Evolutionary conservation across 1,140 invertebrate genomes (phyloP), one percentile per base, ranked within the genome.

Genomic region (Eriosoma lanigerum): DNA sequence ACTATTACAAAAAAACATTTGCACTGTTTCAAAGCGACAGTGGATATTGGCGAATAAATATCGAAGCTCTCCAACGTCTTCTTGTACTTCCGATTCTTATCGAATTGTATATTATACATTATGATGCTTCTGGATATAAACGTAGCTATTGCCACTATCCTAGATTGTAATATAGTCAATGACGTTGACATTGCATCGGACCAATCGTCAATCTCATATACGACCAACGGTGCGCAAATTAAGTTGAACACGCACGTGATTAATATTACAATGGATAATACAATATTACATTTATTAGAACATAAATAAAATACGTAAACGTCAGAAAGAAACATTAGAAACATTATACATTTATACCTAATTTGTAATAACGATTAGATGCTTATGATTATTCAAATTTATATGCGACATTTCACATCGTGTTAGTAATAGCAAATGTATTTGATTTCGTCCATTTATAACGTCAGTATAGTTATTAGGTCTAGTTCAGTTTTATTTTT

Each of bases 211-310:
- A 24, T 21, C 38, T 24, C 12, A n/a, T 24, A n/a, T 2, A 46
- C 21, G n/a, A 46, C n/a, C 38, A 46, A 46, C n/a, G 38, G 64
- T 9, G n/a, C 60, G 5, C 46, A 52, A 24, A 66, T 32, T n/a
- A 66, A 21, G 3, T 66, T 66, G 44, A 52, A 80, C 10, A 46
- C n/a, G 1, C 66, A 32, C 26, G 56, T 44, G 19, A 46, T 44
- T 26, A 68, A 21, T 70, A 70, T 52, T 12, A 46, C 12, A 15
- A 81, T 19, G 1, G 68, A 46, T 44, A 81, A 70, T 38, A 54
- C 50, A 26, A 66, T 72, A 21, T 46, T 8, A 38, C 17, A 64
- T 56, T 13, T 56, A 56, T 73, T 54, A 6, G 19, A 73, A 38
- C 32, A 38, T 8, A 38, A 38, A 38, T 4, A 38, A 38, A 38